These are phyloP conservation scores for Cephalopholis sonnerati DNA, from an alignment of 2,113 vertebrate species.

Conservation along the genomic window DNA sequence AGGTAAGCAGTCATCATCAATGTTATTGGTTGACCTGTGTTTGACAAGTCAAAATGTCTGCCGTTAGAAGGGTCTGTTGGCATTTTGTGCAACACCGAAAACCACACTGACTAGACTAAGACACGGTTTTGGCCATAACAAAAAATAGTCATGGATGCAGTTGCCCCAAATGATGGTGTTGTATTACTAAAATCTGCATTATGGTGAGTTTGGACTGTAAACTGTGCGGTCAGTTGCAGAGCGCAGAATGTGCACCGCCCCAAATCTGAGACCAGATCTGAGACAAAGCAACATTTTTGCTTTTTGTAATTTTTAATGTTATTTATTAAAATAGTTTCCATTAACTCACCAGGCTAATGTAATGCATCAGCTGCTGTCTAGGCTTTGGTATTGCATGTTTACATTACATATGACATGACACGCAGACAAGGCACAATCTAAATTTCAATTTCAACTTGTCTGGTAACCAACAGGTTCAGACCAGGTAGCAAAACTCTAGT, in stretches of 20 bases:
- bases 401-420: background rate
- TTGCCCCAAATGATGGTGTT: too few relatives aligned
- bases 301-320: background rate
- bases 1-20: too few relatives aligned
- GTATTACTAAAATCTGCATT: too few relatives aligned
- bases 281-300: background rate
- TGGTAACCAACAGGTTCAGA: background rate
- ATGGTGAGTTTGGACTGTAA: background rate
- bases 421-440: background rate
- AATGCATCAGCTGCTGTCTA: background rate
- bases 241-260: background rate
- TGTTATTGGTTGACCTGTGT: too few relatives aligned
- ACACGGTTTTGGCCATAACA: too few relatives aligned
- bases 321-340: background rate
- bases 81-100: background rate
- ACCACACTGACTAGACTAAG: too few relatives aligned
- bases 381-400: background rate
- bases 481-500: background rate
- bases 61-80: background rate
- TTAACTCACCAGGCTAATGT: background rate
- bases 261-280: background rate
- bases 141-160: too few relatives aligned
- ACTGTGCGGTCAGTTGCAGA: background rate
- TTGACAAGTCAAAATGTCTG: too few relatives aligned
- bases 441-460: background rate